Percentiles rank a stretch among this genome's conserved stretches.
phyloP scores from a whole-genome alignment of 2,113 vertebrate genomes.

The Emydocephalus ijimae region DNA sequence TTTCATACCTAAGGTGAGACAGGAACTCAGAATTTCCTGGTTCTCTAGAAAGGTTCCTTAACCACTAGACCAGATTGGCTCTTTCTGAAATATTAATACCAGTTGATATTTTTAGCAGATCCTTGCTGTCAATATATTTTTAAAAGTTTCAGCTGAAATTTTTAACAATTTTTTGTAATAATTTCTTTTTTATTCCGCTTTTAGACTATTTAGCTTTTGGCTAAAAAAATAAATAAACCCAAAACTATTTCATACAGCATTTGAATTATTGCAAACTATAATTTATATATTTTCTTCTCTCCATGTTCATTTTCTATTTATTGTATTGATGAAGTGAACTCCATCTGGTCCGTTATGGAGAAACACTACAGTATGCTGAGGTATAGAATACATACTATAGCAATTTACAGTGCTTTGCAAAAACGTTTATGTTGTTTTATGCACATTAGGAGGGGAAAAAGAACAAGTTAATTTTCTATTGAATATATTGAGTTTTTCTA shows the following conservation, averaged over 20 bases:
- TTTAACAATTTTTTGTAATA: not conserved
- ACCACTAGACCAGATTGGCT: not conserved
- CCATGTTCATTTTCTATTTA: slow-evolving; percentile 34
- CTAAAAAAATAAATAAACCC: too few relatives aligned
- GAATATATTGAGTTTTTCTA: not conserved
- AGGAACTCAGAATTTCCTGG: not conserved
- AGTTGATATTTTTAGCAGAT: not conserved
- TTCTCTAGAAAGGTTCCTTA: not conserved
- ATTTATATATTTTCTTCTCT: slow-evolving; percentile 41
- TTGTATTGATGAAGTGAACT: not conserved
- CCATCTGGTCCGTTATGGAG: not conserved
- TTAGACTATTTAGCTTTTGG: not conserved
- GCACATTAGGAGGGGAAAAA: not conserved
- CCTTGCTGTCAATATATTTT: not conserved
- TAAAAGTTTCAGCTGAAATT: slow-evolving; percentile 5
- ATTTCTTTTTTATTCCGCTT: slow-evolving; percentile 4
- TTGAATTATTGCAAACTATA: slow-evolving; percentile 35
- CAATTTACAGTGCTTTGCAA: not conserved
- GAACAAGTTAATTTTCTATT: not conserved
- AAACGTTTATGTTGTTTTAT: not conserved
- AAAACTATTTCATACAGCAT: not conserved
- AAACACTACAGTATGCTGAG: not conserved
- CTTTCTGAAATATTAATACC: not conserved
- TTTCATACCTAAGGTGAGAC: not conserved
- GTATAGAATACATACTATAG: slow-evolving; percentile 5